Evolutionary conservation across 2,113 vertebrate genomes (phyloP).

Genomic region (Anolis carolinensis): DNA sequence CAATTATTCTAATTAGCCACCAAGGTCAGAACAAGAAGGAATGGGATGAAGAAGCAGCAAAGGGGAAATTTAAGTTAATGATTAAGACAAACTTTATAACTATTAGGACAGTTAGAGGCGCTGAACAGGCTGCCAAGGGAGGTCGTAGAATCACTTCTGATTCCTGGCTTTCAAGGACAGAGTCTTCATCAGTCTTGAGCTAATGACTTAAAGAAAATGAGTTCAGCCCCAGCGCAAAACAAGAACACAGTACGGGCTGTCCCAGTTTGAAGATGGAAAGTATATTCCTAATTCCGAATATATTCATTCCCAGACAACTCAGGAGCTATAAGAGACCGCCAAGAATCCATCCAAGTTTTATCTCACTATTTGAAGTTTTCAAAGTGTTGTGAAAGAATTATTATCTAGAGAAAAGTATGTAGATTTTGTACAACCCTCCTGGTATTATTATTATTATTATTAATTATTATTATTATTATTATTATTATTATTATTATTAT

Average conservation of each 20-base stretch:
- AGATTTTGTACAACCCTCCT: too few species aligned
- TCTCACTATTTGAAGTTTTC: too few species aligned
- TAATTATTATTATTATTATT: too few species aligned
- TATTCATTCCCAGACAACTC: too few species aligned
- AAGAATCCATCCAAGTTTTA: too few species aligned
- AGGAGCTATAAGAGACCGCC: too few species aligned
- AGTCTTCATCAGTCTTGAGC: conserved; percentile 57
- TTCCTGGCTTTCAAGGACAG: conserved; percentile 61
- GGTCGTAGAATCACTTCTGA: conserved; percentile 59
- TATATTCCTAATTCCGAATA: too few species aligned
- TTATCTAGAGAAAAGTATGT: too few species aligned
- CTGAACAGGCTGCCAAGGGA: conserved; percentile 62
- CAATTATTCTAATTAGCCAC: conserved; percentile 66
- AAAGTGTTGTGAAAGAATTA: too few species aligned
- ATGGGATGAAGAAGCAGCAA: conserved; percentile 60
- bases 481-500: too few species aligned
- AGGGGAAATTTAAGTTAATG: conserved; percentile 70
- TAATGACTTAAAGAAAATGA: conserved; percentile 68
- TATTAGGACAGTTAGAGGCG: conserved; percentile 61
- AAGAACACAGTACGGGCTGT: conserved; percentile 29
- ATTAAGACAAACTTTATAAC: conserved; percentile 71
- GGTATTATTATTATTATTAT: too few species aligned
- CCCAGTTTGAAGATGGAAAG: not conserved
- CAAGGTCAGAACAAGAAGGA: conserved; percentile 65
- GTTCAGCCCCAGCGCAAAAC: conserved; percentile 58